phyloP scores from a whole-genome alignment of 2,113 vertebrate species.

The Eulemur rufifrons region DNA sequence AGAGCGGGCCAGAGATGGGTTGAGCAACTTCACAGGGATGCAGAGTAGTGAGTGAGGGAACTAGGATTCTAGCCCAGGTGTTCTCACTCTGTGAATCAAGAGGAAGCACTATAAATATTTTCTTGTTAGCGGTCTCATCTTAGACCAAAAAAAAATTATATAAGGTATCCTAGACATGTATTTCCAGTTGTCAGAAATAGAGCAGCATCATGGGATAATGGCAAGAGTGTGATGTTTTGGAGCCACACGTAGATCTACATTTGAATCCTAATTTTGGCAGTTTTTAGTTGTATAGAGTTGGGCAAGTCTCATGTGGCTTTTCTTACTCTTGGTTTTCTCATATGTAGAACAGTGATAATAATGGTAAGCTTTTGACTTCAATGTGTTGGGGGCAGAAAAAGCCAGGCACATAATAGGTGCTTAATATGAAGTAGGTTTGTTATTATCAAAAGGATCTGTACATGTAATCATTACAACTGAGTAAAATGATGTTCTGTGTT shows the following conservation, averaged over 20 bases:
- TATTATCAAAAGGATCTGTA: not conserved
- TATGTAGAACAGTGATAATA: not conserved
- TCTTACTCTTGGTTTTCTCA: not conserved
- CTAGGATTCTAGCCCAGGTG: not conserved
- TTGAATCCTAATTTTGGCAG: not conserved
- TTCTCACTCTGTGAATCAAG: not conserved
- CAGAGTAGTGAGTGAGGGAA: not conserved
- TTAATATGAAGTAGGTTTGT: not conserved
- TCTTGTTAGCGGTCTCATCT: not conserved
- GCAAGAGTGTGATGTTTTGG: not conserved
- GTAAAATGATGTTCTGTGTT: not conserved
- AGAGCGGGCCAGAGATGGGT: not conserved
- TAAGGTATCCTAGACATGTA: not conserved
- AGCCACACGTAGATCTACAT: not conserved
- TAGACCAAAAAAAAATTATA: not conserved
- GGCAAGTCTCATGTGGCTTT: not conserved
- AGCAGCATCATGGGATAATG: not conserved
- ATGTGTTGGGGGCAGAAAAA: not conserved
- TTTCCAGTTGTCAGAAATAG: not conserved
- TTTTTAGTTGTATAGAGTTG: not conserved
- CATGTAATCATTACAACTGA: not conserved
- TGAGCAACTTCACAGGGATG: not conserved
- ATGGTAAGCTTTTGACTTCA: not conserved
- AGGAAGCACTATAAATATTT: not conserved
- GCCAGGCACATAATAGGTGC: not conserved